Base-by-base conservation (phyloP, 2,888 invertebrate species). In the Miltochrista miniata region DNA sequence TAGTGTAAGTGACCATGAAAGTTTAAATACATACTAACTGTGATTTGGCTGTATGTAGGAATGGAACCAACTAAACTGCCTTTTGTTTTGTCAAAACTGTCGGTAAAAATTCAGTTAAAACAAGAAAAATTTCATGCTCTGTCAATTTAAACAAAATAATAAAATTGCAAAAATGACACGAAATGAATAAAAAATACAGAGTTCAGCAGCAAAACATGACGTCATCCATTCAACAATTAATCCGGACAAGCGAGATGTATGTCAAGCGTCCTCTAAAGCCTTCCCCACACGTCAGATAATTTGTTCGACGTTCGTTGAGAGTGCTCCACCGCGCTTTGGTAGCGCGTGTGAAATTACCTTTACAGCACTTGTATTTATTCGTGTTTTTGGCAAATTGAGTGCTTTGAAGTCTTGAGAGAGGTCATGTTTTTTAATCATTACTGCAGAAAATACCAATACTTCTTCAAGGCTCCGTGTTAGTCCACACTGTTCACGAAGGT, bases 241-340 rank as follows among this genome's bases (percentile, higher is more conserved):
- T 69, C 50, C 64, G 68, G 64, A 61, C 62, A 54, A 59, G 49
- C 61, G 48, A 58, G 53, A 81, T 74, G 63, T 79, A 67, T 85
- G 85, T 86, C 85, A 81, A 84, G 79, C 67, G 56, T 61, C 47
- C 70, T 72, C 61, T 58, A 56, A 59, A 54, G 62, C 56, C 54
- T 43, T 64, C 52, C 59, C 59, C 69, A 65, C 59, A 63, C 54
- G 72, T 69, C 74, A 72, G 70, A 65, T 75, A 74, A 81, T 78
- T 79, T 74, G 77, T 70, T 72, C 72, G 72, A 68, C 70, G 64
- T 56, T 48, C 67, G 41, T 70, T 52, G 59, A 76, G 75, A 14
- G 59, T 56, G 59, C 64, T 68, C 57, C 55, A 51, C 46, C 43
- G 30, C 43, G 47, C 40, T 29, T 40, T 48, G 56, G 41, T 43